Percentiles rank a stretch among this genome's conserved stretches.
phyloP scores from a whole-genome alignment of 2,797 vertebrate species.

The Rhabdomys pumilio region DNA sequence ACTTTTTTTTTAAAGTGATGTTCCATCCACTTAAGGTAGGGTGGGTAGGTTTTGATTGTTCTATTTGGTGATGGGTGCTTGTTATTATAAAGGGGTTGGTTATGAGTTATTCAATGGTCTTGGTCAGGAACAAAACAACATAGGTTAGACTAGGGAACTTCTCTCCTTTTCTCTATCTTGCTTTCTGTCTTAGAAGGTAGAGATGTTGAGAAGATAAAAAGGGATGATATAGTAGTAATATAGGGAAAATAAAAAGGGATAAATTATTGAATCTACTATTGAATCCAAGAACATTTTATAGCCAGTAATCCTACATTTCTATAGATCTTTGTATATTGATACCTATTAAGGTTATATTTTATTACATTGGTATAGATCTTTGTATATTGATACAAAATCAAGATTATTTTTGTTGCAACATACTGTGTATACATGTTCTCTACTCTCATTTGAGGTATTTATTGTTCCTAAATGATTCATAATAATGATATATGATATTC shows the following conservation, averaged over 20 bases:
- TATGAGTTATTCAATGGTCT: too few species aligned
- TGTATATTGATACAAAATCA: neutral
- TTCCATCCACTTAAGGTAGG: too few species aligned
- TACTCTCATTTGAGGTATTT: neutral
- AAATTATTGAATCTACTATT: neutral
- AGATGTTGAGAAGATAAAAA: neutral
- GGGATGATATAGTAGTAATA: too few species aligned
- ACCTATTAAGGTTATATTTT: too few species aligned
- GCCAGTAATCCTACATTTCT: neutral
- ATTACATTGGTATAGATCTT: neutral
- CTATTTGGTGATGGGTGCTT: too few species aligned
- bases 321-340: too few species aligned
- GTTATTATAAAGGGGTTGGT: too few species aligned
- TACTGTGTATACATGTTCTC: neutral
- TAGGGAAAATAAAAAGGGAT: too few species aligned
- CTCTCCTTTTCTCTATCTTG: neutral
- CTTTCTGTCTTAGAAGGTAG: neutral
- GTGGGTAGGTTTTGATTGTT: too few species aligned
- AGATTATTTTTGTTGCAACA: neutral
- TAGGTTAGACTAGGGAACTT: too few species aligned
- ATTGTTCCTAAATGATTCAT: neutral
- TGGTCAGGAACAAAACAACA: too few species aligned
- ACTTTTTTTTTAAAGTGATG: too few species aligned
- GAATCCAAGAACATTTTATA: neutral
- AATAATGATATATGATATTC: neutral